A percentile compares a stretch with the other conserved stretches of the same genome.
Evolutionary conservation across 2,113 vertebrate genomes (phyloP).

Genomic region (Eidolon helvum): DNA sequence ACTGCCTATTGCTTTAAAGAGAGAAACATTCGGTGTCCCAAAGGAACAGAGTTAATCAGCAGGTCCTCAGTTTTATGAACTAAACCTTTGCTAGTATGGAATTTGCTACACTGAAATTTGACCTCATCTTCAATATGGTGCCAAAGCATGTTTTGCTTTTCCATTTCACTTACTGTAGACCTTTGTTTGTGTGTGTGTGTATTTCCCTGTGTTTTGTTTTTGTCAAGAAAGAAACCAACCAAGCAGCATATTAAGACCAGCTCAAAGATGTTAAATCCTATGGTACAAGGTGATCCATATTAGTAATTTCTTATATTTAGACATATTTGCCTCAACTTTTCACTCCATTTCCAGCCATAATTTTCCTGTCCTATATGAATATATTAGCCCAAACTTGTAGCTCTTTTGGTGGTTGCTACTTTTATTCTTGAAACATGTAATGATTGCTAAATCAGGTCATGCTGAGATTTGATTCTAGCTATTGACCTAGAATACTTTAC

Average conservation of each 20-base stretch:
- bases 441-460: neutral
- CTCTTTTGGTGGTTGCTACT: accelerated
- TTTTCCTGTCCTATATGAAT: neutral
- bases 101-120: neutral
- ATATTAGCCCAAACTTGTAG: neutral
- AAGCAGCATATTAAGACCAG: neutral
- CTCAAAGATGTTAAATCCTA: neutral
- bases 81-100: neutral
- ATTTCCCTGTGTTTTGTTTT: neutral
- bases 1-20: neutral
- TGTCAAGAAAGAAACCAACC: neutral
- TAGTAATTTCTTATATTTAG: neutral
- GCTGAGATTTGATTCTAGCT: neutral
- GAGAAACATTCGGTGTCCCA: neutral
- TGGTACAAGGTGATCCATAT: neutral
- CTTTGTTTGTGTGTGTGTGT: neutral
- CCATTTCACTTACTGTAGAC: neutral
- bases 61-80: neutral
- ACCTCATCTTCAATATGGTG: neutral
- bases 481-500: neutral
- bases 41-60: neutral
- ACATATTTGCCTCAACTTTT: neutral
- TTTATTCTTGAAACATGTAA: neutral
- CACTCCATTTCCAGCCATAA: neutral
- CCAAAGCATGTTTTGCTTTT: neutral